These are phyloP conservation scores for Drosophila jambulina DNA, from an alignment of 1,140 invertebrate genomes.

Conservation along the genomic window DNA sequence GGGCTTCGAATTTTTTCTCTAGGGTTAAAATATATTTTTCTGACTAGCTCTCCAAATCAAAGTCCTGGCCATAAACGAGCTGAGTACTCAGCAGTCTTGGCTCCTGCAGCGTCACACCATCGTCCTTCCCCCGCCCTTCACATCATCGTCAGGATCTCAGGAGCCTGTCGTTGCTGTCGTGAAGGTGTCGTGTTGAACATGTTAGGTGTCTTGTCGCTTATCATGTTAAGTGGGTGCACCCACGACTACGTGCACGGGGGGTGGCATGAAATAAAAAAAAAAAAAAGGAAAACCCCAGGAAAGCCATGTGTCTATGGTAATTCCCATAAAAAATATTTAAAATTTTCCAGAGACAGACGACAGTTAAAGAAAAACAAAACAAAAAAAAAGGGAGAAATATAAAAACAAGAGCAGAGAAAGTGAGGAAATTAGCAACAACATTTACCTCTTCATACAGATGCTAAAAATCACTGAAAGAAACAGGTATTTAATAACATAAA, in stretches of 20 bases:
- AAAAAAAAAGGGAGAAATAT: not conserved
- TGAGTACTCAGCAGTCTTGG: constrained; percentile 21
- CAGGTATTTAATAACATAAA: too few species aligned
- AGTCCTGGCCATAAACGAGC: constrained; percentile 21
- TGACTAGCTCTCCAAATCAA: constrained; percentile 3
- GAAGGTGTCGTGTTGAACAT: constrained; percentile 83
- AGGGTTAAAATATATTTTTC: too few species aligned
- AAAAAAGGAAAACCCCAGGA: not conserved
- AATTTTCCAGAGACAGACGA: constrained; percentile 45
- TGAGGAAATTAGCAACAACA: constrained; percentile 79
- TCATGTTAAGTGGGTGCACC: constrained; percentile 81
- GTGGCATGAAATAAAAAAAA: not conserved
- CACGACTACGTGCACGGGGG: constrained; percentile 63
- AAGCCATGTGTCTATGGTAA: constrained; percentile 73
- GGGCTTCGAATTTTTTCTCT: not conserved
- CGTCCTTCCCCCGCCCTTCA: too few species aligned
- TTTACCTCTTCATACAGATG: constrained; percentile 68
- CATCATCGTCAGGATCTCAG: constrained; percentile 21
- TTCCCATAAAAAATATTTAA: constrained; percentile 81
- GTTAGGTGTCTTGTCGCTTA: constrained; percentile 83
- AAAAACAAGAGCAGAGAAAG: constrained; percentile 56
- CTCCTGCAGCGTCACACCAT: constrained; percentile 24
- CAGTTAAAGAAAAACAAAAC: constrained; percentile 24
- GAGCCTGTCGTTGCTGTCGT: constrained; percentile 64
- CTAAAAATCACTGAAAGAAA: constrained; percentile 8